phyloP scores from a whole-genome alignment of 2,113 vertebrate genomes.

The Lasiurus cinereus region DNA sequence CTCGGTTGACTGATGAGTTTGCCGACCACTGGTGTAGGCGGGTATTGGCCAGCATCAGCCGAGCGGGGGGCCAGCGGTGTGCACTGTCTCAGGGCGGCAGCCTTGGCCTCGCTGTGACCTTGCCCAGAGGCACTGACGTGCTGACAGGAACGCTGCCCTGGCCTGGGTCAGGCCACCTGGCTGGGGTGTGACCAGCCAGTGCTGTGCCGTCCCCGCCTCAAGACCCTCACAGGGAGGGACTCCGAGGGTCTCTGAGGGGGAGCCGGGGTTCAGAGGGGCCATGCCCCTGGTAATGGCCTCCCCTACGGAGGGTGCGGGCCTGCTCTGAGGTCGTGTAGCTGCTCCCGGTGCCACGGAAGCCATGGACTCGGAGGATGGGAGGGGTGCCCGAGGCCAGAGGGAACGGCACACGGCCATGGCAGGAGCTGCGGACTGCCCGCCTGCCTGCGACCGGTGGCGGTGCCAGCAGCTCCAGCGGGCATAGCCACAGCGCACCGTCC shows the following conservation, averaged over 20 bases:
- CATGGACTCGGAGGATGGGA: background rate
- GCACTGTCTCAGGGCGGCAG: background rate
- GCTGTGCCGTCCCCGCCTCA: accelerated
- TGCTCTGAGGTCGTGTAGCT: background rate
- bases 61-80: no score
- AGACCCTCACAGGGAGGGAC: background rate
- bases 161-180: background rate
- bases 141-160: background rate
- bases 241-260: background rate
- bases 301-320: background rate
- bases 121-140: background rate
- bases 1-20: no score
- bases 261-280: background rate
- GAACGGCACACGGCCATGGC: background rate
- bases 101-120: background rate
- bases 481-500: background rate
- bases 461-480: background rate
- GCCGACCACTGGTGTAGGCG: no score
- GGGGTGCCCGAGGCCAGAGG: slow-evolving; percentile 23
- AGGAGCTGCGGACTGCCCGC: slow-evolving; percentile 67
- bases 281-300: background rate
- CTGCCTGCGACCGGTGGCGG: slow-evolving; percentile 71
- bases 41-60: accelerated
- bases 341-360: slow-evolving; percentile 67
- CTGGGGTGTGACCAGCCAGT: background rate